Evolutionary conservation across 2,113 vertebrate genomes (phyloP).

Genomic region (Pardalotus punctatus): DNA sequence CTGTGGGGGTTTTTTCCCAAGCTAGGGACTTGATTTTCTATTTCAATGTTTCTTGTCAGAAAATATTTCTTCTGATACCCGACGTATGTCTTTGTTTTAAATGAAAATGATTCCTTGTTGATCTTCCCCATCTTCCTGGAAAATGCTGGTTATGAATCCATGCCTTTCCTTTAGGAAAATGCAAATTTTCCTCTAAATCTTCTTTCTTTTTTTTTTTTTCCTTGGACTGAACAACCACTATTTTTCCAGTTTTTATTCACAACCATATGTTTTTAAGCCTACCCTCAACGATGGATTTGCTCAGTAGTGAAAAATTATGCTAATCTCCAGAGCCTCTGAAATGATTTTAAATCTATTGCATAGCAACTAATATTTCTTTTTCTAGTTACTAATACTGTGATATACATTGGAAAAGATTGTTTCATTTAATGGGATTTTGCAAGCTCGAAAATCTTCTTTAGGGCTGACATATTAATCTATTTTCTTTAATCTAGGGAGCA

Average conservation of each 20-base stretch:
- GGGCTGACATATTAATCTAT: not conserved
- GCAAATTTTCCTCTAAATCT: not conserved
- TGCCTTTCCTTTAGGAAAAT: not conserved
- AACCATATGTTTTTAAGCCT: not conserved
- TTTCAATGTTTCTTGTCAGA: not conserved
- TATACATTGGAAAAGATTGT: not conserved
- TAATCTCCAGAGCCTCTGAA: not conserved
- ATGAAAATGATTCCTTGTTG: not conserved
- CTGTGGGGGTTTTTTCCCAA: not conserved
- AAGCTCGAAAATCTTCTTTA: not conserved
- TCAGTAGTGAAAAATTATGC: not conserved
- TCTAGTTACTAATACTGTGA: not conserved
- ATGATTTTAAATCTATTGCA: not conserved
- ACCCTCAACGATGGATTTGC: not conserved
- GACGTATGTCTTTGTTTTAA: rapidly evolving
- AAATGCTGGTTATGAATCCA: not conserved
- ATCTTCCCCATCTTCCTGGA: not conserved
- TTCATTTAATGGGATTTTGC: not conserved
- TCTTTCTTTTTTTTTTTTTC: not conserved
- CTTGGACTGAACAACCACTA: rapidly evolving
- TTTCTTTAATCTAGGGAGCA: not conserved
- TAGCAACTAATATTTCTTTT: not conserved
- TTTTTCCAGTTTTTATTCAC: not conserved
- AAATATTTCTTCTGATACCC: not conserved
- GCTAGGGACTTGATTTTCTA: not conserved